phyloP scores from a whole-genome alignment of 2,797 vertebrate species.

The Sebastes iracundus region DNA sequence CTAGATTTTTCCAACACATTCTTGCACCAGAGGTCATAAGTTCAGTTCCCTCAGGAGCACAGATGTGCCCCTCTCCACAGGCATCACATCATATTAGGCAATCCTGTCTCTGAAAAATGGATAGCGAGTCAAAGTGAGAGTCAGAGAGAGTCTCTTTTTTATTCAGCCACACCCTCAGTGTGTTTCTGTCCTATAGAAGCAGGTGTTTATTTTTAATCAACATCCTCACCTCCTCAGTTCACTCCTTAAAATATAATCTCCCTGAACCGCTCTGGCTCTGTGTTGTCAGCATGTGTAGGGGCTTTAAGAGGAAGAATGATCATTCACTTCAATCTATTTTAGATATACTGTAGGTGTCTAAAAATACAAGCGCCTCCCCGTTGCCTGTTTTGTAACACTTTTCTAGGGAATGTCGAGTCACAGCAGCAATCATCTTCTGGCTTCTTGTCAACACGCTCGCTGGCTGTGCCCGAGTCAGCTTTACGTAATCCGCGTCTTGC shows the following conservation, averaged over 20 bases:
- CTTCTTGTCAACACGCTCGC: constrained; percentile 15
- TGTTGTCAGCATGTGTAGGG: background rate
- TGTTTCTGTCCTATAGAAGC: constrained; percentile 3
- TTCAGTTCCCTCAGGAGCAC: constrained; percentile 55
- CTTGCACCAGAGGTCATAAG: constrained; percentile 48
- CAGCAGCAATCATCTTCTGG: constrained; percentile 18
- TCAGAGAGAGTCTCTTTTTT: background rate
- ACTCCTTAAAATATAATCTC: constrained; percentile 21
- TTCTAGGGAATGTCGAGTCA: constrained; percentile 27
- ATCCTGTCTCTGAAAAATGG: background rate
- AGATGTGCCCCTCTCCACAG: constrained; percentile 47
- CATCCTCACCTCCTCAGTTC: constrained; percentile 18
- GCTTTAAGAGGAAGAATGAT: background rate
- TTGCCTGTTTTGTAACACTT: constrained; percentile 20
- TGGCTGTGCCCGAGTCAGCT: constrained; percentile 1
- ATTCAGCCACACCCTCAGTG: background rate
- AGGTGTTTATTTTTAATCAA: constrained; percentile 76
- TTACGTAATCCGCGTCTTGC: constrained; percentile 31
- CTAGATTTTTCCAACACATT: constrained; percentile 55
- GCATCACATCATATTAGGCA: constrained; percentile 12
- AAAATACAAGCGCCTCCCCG: constrained; percentile 30
- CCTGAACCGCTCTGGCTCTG: background rate
- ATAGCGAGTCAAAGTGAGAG: background rate
- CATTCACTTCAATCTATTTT: background rate
- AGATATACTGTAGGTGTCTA: constrained; percentile 13